A percentile compares a stretch with the other conserved stretches of the same genome.
phyloP scores from a whole-genome alignment of 2,113 vertebrate genomes.

The Isurus oxyrinchus region DNA sequence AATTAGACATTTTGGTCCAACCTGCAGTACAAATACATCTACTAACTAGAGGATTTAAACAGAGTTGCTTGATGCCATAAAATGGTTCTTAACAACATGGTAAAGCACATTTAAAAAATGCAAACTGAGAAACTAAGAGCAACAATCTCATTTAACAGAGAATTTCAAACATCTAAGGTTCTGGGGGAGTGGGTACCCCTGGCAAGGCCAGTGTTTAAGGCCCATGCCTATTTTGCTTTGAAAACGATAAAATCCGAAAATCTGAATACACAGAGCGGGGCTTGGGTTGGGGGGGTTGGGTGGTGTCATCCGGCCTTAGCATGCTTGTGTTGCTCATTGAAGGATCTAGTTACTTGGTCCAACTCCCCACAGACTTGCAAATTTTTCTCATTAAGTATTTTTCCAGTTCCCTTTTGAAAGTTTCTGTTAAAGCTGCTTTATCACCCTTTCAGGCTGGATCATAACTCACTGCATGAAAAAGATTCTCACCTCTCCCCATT shows the following conservation, averaged over 20 bases:
- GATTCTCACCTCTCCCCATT: neutral
- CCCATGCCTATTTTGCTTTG: neutral
- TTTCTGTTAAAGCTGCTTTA: neutral
- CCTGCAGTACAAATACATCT: constrained; percentile 53
- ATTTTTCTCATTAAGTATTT: neutral
- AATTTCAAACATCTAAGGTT: neutral
- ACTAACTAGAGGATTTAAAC: neutral
- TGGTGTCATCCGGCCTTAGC: neutral
- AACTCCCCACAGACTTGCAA: neutral
- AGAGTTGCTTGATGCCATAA: neutral
- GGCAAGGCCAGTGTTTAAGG: constrained; percentile 47
- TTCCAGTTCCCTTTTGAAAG: neutral
- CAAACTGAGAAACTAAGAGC: neutral
- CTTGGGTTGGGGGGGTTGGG: too few relatives aligned
- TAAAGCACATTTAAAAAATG: neutral
- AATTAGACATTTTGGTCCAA: constrained; percentile 77
- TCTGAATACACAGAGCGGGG: neutral
- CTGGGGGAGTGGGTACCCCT: neutral
- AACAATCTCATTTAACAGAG: neutral
- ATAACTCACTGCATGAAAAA: neutral
- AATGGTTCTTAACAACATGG: neutral
- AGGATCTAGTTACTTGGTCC: neutral
- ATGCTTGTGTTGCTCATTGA: neutral
- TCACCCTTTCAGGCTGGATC: neutral
- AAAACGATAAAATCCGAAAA: neutral